Percentiles rank a stretch among this genome's conserved stretches.
phyloP scores from a whole-genome alignment of 2,797 vertebrate genomes.

The Chiroxiphia lanceolata region DNA sequence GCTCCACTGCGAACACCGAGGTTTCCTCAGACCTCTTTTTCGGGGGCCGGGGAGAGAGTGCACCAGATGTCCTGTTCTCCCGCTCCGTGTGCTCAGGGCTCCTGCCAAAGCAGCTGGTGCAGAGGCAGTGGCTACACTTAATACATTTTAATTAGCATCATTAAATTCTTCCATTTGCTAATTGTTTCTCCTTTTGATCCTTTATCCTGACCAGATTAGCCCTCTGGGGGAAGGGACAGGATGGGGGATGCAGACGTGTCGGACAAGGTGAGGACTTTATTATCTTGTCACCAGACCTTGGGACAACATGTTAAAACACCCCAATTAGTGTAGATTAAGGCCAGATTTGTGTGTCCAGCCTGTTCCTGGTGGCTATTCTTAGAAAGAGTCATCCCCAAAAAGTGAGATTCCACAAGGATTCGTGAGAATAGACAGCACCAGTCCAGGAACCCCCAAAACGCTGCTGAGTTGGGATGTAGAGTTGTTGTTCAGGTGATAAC shows the following conservation, averaged over 20 bases:
- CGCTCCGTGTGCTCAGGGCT: background rate
- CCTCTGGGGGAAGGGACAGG: conserved; percentile 28
- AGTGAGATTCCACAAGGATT: background rate
- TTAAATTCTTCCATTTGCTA: conserved; percentile 84
- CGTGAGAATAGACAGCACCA: background rate
- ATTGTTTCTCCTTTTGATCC: conserved; percentile 86
- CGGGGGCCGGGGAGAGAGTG: background rate
- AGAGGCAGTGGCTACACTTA: conserved; percentile 83
- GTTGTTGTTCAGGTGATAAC: fast-evolving
- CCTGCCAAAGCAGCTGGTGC: conserved; percentile 69
- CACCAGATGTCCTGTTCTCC: conserved; percentile 50
- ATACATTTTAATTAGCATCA: conserved; percentile 90
- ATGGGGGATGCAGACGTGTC: background rate
- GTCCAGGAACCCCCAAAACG: background rate
- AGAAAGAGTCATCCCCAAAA: background rate
- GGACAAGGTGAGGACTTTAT: conserved; percentile 34
- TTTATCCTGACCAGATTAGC: conserved; percentile 80
- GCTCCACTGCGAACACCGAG: background rate
- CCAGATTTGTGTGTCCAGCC: background rate
- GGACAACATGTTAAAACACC: background rate
- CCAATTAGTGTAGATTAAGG: background rate
- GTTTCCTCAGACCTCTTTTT: background rate
- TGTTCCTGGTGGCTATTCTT: background rate
- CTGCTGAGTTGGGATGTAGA: background rate
- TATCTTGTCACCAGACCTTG: background rate